Evolutionary conservation across 2,113 vertebrate species (phyloP).

Genomic region (Sinosuthora webbiana): DNA sequence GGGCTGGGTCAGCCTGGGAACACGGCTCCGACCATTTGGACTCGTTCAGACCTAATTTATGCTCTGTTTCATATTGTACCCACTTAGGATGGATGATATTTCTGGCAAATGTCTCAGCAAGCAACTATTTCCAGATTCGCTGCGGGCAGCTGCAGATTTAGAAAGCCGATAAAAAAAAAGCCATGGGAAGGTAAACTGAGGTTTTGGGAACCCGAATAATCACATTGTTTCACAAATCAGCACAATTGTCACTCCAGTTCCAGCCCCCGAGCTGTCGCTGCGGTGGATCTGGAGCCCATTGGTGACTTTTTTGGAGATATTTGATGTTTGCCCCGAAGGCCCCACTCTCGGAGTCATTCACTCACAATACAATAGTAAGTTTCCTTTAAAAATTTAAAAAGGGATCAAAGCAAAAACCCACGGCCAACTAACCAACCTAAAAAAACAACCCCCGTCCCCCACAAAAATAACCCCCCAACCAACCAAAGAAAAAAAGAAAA

Average conservation of each 20-base stretch:
- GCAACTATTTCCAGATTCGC: slow-evolving; percentile 38
- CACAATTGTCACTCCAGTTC: not conserved
- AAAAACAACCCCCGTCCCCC: no score
- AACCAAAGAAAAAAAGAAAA: no score
- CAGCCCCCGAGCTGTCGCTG: not conserved
- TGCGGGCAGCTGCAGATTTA: slow-evolving; percentile 27
- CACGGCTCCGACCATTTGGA: not conserved
- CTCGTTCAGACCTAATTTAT: slow-evolving; percentile 29
- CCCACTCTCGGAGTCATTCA: not conserved
- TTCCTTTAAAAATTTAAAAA: not conserved
- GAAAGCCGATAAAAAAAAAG: slow-evolving; percentile 1
- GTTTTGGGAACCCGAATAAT: not conserved
- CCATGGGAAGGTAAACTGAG: slow-evolving; percentile 39
- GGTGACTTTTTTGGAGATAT: not conserved
- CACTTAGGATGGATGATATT: slow-evolving; percentile 23
- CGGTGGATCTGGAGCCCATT: not conserved
- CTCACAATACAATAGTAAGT: not conserved
- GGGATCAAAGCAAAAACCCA: no score
- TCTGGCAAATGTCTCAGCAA: slow-evolving; percentile 23
- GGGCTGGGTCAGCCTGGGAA: not conserved
- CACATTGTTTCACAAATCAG: not conserved
- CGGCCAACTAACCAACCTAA: no score
- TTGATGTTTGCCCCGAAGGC: not conserved
- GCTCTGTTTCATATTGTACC: not conserved
- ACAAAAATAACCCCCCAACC: no score